Percentiles rank a stretch among this genome's conserved stretches.
Conservation (phyloP, 2,888 invertebrate species). For the Drosophila mayaguana region DNA sequence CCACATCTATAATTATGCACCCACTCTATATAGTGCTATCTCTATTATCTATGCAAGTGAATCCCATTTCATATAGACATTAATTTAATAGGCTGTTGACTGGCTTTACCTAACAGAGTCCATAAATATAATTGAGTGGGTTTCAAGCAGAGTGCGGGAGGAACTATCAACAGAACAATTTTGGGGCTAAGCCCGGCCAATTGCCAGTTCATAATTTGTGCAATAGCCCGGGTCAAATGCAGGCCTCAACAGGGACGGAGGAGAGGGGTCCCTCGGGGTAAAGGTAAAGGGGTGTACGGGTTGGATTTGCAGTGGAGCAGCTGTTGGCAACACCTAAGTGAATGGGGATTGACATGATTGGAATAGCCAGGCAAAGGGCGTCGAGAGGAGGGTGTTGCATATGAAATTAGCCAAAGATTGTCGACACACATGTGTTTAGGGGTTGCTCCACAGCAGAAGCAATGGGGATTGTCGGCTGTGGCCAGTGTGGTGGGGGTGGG, state of each 20-base stretch:
- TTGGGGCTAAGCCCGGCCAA: conserved; percentile 31
- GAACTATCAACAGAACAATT: conserved; percentile 28
- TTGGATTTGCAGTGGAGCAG: conserved; percentile 28
- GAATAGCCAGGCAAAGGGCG: conserved; percentile 8
- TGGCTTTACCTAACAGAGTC: conserved; percentile 3
- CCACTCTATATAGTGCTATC: too few relatives aligned
- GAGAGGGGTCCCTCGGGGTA: not conserved
- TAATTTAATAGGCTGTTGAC: conserved; percentile 26
- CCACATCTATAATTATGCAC: not conserved
- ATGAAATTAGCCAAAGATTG: conserved; percentile 66
- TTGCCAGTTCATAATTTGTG: conserved; percentile 63
- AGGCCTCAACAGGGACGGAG: conserved; percentile 2
- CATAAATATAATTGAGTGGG: conserved; percentile 9
- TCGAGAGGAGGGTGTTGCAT: conserved; percentile 40
- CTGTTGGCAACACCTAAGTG: conserved; percentile 54
- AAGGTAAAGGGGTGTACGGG: not conserved
- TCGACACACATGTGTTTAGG: conserved; percentile 42
- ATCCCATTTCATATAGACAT: conserved; percentile 2
- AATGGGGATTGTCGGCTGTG: not conserved
- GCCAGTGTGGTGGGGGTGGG: not conserved
- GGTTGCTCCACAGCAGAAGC: not conserved
- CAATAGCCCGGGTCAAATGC: conserved; percentile 44
- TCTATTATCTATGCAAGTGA: not conserved
- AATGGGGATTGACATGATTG: conserved; percentile 46
- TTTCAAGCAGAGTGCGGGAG: not conserved